These are phyloP conservation scores for Microtus ochrogaster DNA, from an alignment of 2,113 vertebrate genomes.

Conservation along the genomic window DNA sequence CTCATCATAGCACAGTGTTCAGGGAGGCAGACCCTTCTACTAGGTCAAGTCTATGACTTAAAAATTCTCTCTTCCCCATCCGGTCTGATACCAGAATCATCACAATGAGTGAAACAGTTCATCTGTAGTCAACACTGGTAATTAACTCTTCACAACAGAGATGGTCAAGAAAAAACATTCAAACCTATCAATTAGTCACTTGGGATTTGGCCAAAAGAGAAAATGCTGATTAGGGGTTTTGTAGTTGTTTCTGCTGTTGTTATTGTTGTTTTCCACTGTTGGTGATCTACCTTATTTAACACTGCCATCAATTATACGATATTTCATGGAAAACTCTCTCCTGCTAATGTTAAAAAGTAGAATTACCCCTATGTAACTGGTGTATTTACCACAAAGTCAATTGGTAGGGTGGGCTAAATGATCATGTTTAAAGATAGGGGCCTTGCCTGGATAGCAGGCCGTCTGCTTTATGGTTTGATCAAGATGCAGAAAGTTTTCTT, in stretches of 20 bases:
- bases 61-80: no score
- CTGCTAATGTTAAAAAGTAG: constrained; percentile 30
- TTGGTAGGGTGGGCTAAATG: constrained; percentile 55
- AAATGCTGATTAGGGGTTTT: background rate
- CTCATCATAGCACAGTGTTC: background rate
- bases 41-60: background rate
- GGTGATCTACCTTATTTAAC: constrained; percentile 15
- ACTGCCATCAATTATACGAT: background rate
- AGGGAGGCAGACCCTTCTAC: background rate
- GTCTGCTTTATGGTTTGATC: constrained; percentile 52
- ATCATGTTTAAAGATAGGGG: constrained; percentile 45
- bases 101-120: background rate
- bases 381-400: constrained; percentile 36
- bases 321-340: background rate
- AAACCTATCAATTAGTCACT: background rate
- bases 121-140: background rate
- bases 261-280: background rate
- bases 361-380: constrained; percentile 54
- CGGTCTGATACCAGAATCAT: background rate
- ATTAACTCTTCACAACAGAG: background rate
- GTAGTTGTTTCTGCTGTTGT: no score
- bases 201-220: background rate
- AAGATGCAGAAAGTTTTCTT: constrained; percentile 41
- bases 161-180: background rate
- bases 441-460: constrained; percentile 32